Evolutionary conservation across 2,113 vertebrate genomes (phyloP).

Genomic region (Saguinus midas): DNA sequence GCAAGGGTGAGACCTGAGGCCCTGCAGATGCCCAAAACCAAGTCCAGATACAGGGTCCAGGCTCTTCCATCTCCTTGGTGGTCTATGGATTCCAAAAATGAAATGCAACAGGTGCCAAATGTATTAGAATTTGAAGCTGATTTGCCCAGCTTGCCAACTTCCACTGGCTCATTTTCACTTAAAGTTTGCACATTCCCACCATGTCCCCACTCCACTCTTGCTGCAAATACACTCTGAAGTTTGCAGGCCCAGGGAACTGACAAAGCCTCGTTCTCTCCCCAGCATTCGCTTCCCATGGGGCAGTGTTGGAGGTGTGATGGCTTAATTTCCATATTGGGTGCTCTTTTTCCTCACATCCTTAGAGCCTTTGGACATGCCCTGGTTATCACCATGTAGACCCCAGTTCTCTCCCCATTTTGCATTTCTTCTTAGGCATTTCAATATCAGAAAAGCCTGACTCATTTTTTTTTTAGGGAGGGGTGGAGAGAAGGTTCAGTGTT

Average conservation of each 20-base stretch:
- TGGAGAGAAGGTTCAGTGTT: no score
- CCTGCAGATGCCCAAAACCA: no score
- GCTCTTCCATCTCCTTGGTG: not conserved
- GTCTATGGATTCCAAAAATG: not conserved
- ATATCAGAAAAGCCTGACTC: not conserved
- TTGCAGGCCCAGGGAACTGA: not conserved
- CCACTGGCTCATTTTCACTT: not conserved
- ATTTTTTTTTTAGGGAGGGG: rapidly evolving
- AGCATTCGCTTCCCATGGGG: rapidly evolving
- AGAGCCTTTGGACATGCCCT: not conserved
- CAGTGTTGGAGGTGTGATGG: rapidly evolving
- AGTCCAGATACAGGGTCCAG: not conserved
- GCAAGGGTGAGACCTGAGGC: rapidly evolving
- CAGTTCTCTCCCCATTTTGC: not conserved
- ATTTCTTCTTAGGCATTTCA: not conserved
- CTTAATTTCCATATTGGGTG: rapidly evolving
- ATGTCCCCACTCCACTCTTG: not conserved
- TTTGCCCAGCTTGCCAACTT: not conserved
- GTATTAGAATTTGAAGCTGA: not conserved
- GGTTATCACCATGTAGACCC: not conserved
- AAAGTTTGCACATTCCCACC: not conserved
- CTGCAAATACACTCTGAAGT: not conserved
- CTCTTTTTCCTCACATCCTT: not conserved
- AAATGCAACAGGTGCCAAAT: not conserved
- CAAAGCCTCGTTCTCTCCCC: rapidly evolving